A percentile compares a stretch with the other conserved stretches of the same genome.
These are phyloP conservation scores for Aromia moschata DNA, from an alignment of 2,888 invertebrate genomes.

Conservation along the genomic window DNA sequence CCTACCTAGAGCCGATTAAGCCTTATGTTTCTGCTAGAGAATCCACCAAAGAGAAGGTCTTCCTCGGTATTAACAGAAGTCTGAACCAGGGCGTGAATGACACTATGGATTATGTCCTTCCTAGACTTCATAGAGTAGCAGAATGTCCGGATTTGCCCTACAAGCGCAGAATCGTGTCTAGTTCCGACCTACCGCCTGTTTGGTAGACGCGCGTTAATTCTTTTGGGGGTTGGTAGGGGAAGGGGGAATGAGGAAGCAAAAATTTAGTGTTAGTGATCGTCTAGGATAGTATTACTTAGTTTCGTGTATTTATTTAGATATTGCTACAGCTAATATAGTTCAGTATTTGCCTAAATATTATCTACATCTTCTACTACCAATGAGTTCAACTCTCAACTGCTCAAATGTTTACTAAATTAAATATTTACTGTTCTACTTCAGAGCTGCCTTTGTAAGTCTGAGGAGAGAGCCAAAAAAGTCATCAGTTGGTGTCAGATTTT, in stretches of 20 bases:
- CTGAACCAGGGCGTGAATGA: constrained; percentile 66
- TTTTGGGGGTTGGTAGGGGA: no score
- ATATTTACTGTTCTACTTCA: no score
- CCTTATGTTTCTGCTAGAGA: constrained; percentile 77
- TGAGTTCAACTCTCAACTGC: background rate
- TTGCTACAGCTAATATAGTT: background rate
- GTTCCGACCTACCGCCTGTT: constrained; percentile 57
- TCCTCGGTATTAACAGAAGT: constrained; percentile 68
- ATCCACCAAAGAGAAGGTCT: constrained; percentile 71
- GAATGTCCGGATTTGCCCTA: constrained; percentile 62
- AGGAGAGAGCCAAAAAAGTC: no score
- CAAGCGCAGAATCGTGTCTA: constrained; percentile 65
- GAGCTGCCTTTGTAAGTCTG: no score
- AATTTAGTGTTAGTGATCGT: background rate
- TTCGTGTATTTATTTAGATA: background rate
- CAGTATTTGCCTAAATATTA: background rate
- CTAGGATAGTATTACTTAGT: background rate
- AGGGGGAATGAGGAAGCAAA: constrained; percentile 17
- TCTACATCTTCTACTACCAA: background rate
- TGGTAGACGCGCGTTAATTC: constrained; percentile 43
- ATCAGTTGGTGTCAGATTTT: no score
- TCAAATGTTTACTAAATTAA: no score
- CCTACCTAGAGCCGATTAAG: constrained; percentile 70
- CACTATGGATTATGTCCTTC: constrained; percentile 72
- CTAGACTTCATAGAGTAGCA: constrained; percentile 68